Evolutionary conservation across 2,113 vertebrate genomes (phyloP).

Genomic region (Meleagris gallopavo): DNA sequence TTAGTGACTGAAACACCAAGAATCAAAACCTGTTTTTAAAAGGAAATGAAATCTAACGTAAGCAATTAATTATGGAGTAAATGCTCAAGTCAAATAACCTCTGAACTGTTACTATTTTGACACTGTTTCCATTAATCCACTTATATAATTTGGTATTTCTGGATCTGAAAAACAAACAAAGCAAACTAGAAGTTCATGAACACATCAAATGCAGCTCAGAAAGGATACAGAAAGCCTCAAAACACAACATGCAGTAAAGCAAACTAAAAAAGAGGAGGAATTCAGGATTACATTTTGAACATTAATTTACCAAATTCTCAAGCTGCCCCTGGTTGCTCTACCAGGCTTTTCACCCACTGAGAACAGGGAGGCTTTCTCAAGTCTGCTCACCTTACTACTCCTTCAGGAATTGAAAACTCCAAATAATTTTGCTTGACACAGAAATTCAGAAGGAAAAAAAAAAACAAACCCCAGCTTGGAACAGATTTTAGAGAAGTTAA

Average conservation of each 20-base stretch:
- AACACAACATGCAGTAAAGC: neutral
- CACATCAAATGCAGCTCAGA: neutral
- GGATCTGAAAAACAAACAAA: neutral
- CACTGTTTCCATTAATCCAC: neutral
- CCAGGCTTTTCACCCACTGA: too few species aligned
- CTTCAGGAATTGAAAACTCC: neutral
- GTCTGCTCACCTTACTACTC: neutral
- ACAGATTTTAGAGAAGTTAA: neutral
- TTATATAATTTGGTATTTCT: neutral
- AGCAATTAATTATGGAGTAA: neutral
- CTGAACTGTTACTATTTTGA: neutral
- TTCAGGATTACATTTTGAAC: neutral
- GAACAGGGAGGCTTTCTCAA: neutral
- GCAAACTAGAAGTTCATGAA: neutral
- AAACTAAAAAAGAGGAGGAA: accelerated
- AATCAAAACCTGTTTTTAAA: neutral
- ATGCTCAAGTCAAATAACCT: neutral
- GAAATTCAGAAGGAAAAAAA: neutral
- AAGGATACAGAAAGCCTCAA: neutral
- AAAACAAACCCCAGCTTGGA: neutral
- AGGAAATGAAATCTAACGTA: neutral
- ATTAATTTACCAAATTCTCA: neutral
- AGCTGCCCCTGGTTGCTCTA: neutral
- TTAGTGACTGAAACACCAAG: neutral
- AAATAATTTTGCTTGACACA: neutral